Evolutionary conservation across 2,797 vertebrate species (phyloP), one percentile per base, ranked within the genome.

Genomic region (Cheirogaleus major): DNA sequence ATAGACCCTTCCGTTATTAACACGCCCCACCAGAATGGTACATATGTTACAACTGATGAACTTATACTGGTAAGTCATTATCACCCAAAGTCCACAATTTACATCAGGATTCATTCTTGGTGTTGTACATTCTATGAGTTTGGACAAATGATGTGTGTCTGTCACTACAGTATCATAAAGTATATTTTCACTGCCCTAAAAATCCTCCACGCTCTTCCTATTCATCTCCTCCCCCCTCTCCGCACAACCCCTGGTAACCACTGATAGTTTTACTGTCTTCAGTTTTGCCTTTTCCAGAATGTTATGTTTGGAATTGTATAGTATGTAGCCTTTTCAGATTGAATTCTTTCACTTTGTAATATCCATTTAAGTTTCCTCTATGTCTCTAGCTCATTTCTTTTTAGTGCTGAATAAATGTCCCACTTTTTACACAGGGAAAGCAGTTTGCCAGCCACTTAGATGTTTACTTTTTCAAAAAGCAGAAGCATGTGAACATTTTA

Each of bases 391-490:
- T 43, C 20, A 25, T 61, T 88, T 88, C 22, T 86, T 59, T 65
- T 83, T 14, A 67, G 61, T 9, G 15, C 30, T 25, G 22, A 81
- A 61, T 81, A 43, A 32, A 30, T 14, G 38, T 81, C 57, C 18
- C 20, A 25, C 41, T 25, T 89, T 96, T 95, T 89, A 89, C 5
- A 67, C 14, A 61, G 52, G 17, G n/a, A 84, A 76, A 96, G 81
- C 12, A 50, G 63, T 90, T 69, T 95, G 88, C n/a, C 52, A 88
- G 79, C 63, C 69, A 65, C 38, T 57, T 91, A 79, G 69, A 90
- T 48, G 38, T 82, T 89, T 84, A 27, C 63, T 72, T 75, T 92
- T 72, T 63, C 55, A 70, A 79, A 83, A 89, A 80, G 38, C 30
- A 90, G 61, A 92, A 80, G 27, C 17, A 80, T 79, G 50, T 59